Percentiles rank a stretch among this genome's conserved stretches.
phyloP scores from a whole-genome alignment of 2,888 invertebrate species.

The Trachelus stipa region DNA sequence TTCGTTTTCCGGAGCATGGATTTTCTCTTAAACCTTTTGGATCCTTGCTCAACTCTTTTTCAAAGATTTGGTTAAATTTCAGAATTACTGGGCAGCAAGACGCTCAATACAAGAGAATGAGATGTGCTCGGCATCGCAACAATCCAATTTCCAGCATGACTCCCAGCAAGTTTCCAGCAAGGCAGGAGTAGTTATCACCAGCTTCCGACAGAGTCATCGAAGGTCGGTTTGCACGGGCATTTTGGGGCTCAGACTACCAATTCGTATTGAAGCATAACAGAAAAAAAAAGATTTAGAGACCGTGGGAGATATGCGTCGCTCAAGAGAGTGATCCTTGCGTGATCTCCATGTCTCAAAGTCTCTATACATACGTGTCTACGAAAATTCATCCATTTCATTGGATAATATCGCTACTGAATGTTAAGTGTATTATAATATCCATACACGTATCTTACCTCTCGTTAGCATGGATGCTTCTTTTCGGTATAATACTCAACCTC shows the following conservation, averaged over 20 bases:
- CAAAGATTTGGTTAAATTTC: conserved; percentile 27
- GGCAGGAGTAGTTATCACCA: conserved; percentile 92
- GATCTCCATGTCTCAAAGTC: conserved; percentile 8
- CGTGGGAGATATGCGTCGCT: neutral
- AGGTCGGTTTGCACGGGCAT: conserved; percentile 70
- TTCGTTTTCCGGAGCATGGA: conserved; percentile 26
- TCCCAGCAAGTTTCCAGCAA: conserved; percentile 66
- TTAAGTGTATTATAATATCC: conserved; percentile 34
- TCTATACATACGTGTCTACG: neutral
- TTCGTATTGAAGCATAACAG: neutral
- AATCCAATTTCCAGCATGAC: conserved; percentile 50
- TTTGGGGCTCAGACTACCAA: neutral
- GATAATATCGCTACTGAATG: conserved; percentile 33
- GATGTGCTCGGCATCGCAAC: conserved; percentile 40
- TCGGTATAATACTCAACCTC: neutral
- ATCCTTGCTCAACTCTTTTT: neutral
- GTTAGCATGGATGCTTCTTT: conserved; percentile 25
- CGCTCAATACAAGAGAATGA: conserved; percentile 67
- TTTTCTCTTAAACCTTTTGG: neutral
- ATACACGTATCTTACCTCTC: conserved; percentile 9
- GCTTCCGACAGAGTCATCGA: conserved; percentile 87
- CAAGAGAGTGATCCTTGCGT: neutral
- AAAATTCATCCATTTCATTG: neutral
- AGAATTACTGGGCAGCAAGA: conserved; percentile 68
- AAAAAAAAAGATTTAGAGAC: neutral